phyloP scores from a whole-genome alignment of 2,797 vertebrate species.

The Tamandua tetradactyla region DNA sequence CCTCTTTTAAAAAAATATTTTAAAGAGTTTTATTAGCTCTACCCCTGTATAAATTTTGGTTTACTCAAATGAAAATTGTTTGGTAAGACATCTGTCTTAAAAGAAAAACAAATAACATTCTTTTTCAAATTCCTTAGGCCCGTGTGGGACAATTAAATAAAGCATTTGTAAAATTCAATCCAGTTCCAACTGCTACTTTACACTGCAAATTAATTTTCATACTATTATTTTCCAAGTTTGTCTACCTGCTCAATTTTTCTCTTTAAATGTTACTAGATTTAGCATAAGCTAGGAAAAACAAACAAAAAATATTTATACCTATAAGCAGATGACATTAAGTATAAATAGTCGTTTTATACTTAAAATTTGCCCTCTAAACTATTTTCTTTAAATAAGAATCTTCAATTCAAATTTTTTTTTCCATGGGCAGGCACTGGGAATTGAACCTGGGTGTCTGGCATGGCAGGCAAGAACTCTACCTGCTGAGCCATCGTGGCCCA shows the following conservation, averaged over 20 bases:
- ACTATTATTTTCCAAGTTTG: conserved; percentile 60
- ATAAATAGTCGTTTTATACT: conserved; percentile 45
- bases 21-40: conserved; percentile 18
- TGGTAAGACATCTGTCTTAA: conserved; percentile 66
- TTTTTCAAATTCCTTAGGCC: conserved; percentile 72
- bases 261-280: conserved; percentile 30
- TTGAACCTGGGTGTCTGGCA: too few species aligned
- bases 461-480: too few species aligned
- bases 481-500: too few species aligned
- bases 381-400: conserved; percentile 50
- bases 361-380: conserved; percentile 28
- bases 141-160: conserved; percentile 72
- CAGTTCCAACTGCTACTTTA: conserved; percentile 63
- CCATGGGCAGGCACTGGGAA: too few species aligned
- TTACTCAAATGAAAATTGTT: conserved; percentile 55
- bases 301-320: conserved; percentile 18
- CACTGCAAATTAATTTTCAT: conserved; percentile 66
- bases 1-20: conserved; percentile 20
- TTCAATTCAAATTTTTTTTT: too few species aligned
- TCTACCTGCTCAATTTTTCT: conserved; percentile 57
- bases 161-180: conserved; percentile 71
- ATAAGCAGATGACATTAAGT: conserved; percentile 48
- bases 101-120: conserved; percentile 75
- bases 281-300: conserved; percentile 42
- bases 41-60: conserved; percentile 48